These are phyloP conservation scores for Perithous albicinctus DNA, from an alignment of 2,888 invertebrate genomes.

Conservation along the genomic window DNA sequence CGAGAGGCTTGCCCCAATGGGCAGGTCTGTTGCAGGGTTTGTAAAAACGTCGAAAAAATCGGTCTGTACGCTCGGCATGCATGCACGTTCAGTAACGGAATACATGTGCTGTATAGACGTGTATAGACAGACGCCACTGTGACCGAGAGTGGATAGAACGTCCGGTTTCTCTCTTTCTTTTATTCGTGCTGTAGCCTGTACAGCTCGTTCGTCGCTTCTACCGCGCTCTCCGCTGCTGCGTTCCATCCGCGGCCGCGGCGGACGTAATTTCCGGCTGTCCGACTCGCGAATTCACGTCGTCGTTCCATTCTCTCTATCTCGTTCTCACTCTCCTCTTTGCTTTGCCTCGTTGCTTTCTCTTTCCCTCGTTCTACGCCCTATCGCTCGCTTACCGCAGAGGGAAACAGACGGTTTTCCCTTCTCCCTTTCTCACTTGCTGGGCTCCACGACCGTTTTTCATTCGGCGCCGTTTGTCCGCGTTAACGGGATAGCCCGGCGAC, in stretches of 20 bases:
- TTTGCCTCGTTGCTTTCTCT: slow-evolving; percentile 16
- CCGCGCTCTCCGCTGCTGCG: slow-evolving; percentile 7
- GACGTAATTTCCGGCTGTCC: slow-evolving; percentile 77
- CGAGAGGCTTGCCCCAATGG: slow-evolving; percentile 11
- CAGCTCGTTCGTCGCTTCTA: slow-evolving; percentile 42
- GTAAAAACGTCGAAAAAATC: slow-evolving; percentile 68
- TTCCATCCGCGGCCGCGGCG: slow-evolving; percentile 63
- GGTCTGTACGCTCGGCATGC: slow-evolving; percentile 11
- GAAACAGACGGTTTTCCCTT: slow-evolving; percentile 41
- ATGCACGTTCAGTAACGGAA: slow-evolving; percentile 21
- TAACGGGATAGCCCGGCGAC: slow-evolving; percentile 59
- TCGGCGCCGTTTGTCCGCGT: slow-evolving; percentile 73
- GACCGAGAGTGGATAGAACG: slow-evolving; percentile 54
- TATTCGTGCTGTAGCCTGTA: slow-evolving; percentile 4
- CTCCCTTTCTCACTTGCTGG: neutral
- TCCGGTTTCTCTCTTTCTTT: slow-evolving; percentile 55
- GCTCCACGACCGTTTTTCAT: slow-evolving; percentile 56
- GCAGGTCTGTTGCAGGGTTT: slow-evolving; percentile 15
- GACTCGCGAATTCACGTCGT: slow-evolving; percentile 73
- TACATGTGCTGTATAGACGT: slow-evolving; percentile 24
- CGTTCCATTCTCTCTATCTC: slow-evolving; percentile 65
- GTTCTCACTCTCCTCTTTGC: neutral
- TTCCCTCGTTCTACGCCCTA: slow-evolving; percentile 44
- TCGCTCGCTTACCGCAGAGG: slow-evolving; percentile 41
- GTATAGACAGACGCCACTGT: slow-evolving; percentile 43